A percentile compares a stretch with the other conserved stretches of the same genome.
Evolutionary conservation across 2,888 invertebrate species (phyloP).

Genomic region (Catocala nupta): DNA sequence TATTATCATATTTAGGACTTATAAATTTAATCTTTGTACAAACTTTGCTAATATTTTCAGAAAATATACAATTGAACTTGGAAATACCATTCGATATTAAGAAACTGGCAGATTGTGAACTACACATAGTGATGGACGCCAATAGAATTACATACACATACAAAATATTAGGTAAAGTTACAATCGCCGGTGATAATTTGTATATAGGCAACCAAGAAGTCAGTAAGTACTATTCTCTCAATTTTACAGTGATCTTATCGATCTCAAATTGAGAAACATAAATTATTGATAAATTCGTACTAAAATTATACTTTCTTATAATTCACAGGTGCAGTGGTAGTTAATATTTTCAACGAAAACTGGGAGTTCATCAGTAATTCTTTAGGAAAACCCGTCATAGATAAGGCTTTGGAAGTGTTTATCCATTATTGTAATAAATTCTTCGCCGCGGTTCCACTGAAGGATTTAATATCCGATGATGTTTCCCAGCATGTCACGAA

Average conservation of each 20-base stretch:
- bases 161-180: background rate
- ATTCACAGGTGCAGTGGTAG: constrained; percentile 23
- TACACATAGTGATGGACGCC: background rate
- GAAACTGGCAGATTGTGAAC: constrained; percentile 1
- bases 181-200: background rate
- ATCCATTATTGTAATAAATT: constrained; percentile 11
- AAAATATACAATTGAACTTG: background rate
- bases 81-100: constrained; percentile 2
- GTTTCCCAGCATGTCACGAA: constrained; percentile 5
- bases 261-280: too few relatives aligned
- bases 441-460: constrained; percentile 13
- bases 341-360: constrained; percentile 40
- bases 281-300: too few relatives aligned
- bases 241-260: too few relatives aligned
- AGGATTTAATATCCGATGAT: constrained; percentile 25
- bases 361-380: constrained; percentile 20
- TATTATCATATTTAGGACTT: too few relatives aligned
- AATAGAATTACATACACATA: constrained; percentile 1
- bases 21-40: too few relatives aligned
- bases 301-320: too few relatives aligned
- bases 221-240: constrained; percentile 5
- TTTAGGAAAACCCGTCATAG: constrained; percentile 7
- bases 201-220: constrained; percentile 4
- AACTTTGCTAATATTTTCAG: background rate
- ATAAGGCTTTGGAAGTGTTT: constrained; percentile 16